These are phyloP conservation scores for Stomorhina lunata DNA, from an alignment of 2,888 invertebrate species.

Conservation along the genomic window DNA sequence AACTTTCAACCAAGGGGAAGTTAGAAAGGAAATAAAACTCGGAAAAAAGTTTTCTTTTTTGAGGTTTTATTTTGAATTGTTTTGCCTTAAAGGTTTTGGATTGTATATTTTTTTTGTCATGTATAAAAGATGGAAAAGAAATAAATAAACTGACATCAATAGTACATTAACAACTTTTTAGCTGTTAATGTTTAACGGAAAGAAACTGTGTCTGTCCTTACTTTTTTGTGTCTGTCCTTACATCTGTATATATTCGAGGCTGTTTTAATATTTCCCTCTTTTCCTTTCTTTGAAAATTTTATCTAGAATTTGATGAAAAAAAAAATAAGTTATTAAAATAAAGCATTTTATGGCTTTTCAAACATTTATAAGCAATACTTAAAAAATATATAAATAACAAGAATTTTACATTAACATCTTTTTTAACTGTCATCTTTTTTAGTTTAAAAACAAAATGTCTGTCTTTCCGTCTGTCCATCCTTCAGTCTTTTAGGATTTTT, in stretches of 20 bases:
- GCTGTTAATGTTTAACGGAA: constrained; percentile 48
- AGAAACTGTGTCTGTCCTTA: background rate
- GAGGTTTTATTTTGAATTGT: no score
- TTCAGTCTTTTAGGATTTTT: constrained; percentile 18
- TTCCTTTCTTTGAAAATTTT: no score
- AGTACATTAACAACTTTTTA: constrained; percentile 58
- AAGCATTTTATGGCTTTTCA: constrained; percentile 22
- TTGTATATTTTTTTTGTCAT: constrained; percentile 17
- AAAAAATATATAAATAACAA: constrained; percentile 41
- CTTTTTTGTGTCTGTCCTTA: constrained; percentile 40
- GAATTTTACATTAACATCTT: constrained; percentile 56
- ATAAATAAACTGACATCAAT: constrained; percentile 37
- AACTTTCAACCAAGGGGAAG: background rate
- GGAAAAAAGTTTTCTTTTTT: background rate
- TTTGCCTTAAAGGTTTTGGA: constrained; percentile 36
- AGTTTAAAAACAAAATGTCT: constrained; percentile 6
- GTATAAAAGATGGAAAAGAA: background rate
- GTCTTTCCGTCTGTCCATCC: constrained; percentile 10
- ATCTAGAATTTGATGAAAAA: no score
- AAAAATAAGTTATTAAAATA: constrained; percentile 33
- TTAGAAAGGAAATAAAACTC: background rate
- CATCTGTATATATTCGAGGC: background rate
- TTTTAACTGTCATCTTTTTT: constrained; percentile 34
- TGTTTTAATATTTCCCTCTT: no score
- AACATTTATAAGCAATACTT: constrained; percentile 33